Evolutionary conservation across 2,888 invertebrate species (phyloP).

Genomic region (Alviniconcha strummeri): DNA sequence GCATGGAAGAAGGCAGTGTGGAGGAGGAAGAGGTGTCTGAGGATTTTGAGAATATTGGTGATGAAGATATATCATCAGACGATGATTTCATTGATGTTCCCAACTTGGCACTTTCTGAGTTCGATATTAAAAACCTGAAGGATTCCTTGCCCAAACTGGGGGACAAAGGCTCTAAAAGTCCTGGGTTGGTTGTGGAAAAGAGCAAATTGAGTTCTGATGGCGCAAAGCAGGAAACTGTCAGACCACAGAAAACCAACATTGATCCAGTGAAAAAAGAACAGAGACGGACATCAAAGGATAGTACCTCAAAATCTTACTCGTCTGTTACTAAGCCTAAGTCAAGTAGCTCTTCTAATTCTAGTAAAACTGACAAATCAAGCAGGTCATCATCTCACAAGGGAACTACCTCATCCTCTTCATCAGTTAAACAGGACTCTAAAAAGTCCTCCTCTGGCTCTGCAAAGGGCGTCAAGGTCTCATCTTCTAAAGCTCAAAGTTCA

Average conservation of each 20-base stretch:
- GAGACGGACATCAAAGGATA: background rate
- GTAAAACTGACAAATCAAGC: background rate
- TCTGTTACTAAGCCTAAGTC: background rate
- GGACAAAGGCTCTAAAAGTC: background rate
- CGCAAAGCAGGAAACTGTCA: background rate
- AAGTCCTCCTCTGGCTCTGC: background rate
- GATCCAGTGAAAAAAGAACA: background rate
- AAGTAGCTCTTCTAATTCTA: background rate
- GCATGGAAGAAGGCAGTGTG: constrained; percentile 32
- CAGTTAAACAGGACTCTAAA: background rate
- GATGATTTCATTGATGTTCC: constrained; percentile 34
- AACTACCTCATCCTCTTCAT: constrained; percentile 2
- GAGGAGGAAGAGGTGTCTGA: constrained; percentile 36
- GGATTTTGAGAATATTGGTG: constrained; percentile 28
- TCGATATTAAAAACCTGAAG: background rate
- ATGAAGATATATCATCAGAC: constrained; percentile 14
- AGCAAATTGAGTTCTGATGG: background rate
- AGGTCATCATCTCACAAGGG: constrained; percentile 6
- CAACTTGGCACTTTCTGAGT: constrained; percentile 7
- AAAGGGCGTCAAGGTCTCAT: too few relatives aligned
- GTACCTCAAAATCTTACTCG: background rate
- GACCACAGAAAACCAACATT: background rate
- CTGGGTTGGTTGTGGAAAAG: background rate
- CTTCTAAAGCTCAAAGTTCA: background rate
- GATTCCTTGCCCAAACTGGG: background rate